Base-by-base conservation (phyloP, 2,797 vertebrate genomes). In the Betta splendens region DNA sequence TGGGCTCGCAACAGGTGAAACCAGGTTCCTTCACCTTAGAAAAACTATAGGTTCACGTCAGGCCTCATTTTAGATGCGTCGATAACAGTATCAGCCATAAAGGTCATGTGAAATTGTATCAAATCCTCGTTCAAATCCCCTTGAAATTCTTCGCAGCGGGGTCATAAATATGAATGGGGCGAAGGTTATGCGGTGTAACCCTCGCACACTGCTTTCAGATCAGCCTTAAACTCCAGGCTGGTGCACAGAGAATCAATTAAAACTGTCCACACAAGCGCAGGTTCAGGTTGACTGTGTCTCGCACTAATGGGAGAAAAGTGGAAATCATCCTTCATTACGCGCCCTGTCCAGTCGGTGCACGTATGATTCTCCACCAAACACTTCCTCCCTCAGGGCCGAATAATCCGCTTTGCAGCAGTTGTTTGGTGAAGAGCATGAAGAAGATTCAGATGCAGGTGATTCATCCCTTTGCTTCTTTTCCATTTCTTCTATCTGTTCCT, bases 281-380 rank as follows among this genome's bases (percentile, higher is more conserved):
- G 63, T 75, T 58, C 59, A 64, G 32, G 50, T 37, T 55, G 32
- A 38, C n/a, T 25, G 7, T 48, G 29, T 68, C n/a, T 49, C 20
- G 51, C 25, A 52, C 10, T 43, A 44, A 31, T 60, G 23, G 39
- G 54, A n/a, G n/a, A 57, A 48, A 9, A 20, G 12, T 2, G 36
- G 28, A 39, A 66, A 67, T 66, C 67, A 23, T 28, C 12, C 44
- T 65, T 40, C 73, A 65, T 73, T 33, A 43, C 15, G 4, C 6
- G n/a, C 28, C 4, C 7, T 48, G 7, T 15, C 1, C 3, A 10
- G 25, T 32, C 43, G 23, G 10, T 39, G 20, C 18, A n/a, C 29
- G 44, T 53, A 31, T 10, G 45, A 16, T 21, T 4, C 17, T 18
- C 51, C 22, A 35, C 32, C 40, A 26, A 32, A 39, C 7, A 20